These are phyloP conservation scores for Ophion costatus DNA, from an alignment of 2,888 invertebrate species.

Conservation along the genomic window DNA sequence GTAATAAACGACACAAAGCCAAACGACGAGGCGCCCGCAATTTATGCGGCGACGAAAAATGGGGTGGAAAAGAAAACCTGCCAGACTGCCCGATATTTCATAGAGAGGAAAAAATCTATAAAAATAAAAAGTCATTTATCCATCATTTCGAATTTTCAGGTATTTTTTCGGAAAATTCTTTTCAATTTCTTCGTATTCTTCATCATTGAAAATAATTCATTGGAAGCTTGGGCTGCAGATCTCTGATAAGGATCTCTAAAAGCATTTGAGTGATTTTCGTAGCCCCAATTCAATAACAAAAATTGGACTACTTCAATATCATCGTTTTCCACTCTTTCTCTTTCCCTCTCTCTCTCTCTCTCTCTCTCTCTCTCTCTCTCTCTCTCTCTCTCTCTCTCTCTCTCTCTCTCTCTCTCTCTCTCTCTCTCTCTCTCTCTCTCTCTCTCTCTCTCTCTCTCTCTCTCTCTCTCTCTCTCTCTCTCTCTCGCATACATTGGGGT, in stretches of 20 bases:
- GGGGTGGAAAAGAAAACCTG: not conserved
- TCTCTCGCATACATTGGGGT: not conserved
- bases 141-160: too few relatives aligned
- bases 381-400: not conserved
- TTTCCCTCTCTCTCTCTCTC: not conserved
- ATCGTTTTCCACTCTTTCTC: not conserved
- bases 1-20: not conserved
- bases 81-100: not conserved
- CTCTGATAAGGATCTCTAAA: too few relatives aligned
- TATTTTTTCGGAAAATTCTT: too few relatives aligned
- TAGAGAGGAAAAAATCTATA: not conserved
- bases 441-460: not conserved
- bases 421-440: conserved; percentile 25
- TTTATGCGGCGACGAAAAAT: not conserved
- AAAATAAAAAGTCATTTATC: too few relatives aligned
- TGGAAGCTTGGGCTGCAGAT: too few relatives aligned
- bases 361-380: not conserved
- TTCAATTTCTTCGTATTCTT: too few relatives aligned
- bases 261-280: too few relatives aligned
- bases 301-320: too few relatives aligned
- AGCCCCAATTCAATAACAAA: too few relatives aligned
- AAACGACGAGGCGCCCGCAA: not conserved
- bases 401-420: too few relatives aligned
- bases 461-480: not conserved
- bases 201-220: too few relatives aligned